phyloP scores from a whole-genome alignment of 2,888 invertebrate genomes.

The Nipponacmea schrenckii region DNA sequence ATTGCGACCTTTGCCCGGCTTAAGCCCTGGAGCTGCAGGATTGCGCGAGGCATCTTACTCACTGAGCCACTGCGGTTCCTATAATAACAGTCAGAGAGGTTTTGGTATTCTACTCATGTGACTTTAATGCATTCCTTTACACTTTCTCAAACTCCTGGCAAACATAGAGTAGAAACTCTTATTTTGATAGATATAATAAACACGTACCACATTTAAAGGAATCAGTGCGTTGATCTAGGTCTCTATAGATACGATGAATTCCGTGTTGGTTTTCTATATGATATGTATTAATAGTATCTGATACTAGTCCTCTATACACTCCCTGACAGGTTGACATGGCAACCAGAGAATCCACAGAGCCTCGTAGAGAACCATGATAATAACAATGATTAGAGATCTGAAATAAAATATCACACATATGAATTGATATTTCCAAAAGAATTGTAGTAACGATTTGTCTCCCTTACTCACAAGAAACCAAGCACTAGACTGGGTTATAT shows the following conservation, averaged over 20 bases:
- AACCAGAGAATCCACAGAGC: conserved; percentile 76
- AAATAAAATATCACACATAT: too few relatives aligned
- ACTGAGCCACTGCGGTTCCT: too few relatives aligned
- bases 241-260: conserved; percentile 41
- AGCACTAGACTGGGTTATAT: not conserved
- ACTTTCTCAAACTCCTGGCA: too few relatives aligned
- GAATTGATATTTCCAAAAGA: too few relatives aligned
- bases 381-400: conserved; percentile 72
- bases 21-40: too few relatives aligned
- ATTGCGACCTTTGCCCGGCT: too few relatives aligned
- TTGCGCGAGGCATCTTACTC: too few relatives aligned
- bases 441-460: not conserved
- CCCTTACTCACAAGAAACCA: not conserved
- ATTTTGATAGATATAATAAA: too few relatives aligned
- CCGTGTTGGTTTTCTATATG: conserved; percentile 54
- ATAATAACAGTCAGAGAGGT: too few relatives aligned
- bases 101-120: too few relatives aligned
- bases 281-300: conserved; percentile 43
- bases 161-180: too few relatives aligned
- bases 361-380: conserved; percentile 77
- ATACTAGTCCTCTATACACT: conserved; percentile 74
- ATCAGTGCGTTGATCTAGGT: conserved; percentile 34
- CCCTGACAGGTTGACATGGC: conserved; percentile 81
- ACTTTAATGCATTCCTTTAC: too few relatives aligned
- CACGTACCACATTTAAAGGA: conserved; percentile 47